Percentiles rank a stretch among this genome's conserved stretches.
Conservation (phyloP, 2,888 invertebrate genomes). For the Lasioglossum villosulum region DNA sequence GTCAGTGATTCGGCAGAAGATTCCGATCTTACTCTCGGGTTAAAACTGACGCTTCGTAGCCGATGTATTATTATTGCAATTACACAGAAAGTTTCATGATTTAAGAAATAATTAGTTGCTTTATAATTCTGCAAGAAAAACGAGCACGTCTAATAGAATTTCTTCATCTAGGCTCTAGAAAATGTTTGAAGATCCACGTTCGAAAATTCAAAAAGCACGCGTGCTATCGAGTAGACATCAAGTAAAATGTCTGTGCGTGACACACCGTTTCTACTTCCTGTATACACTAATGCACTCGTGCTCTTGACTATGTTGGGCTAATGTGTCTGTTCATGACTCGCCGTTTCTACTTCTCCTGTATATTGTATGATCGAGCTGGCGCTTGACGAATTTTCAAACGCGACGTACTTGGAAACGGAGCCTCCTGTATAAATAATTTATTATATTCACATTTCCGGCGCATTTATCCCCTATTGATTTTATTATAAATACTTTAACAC, state of each 20-base stretch:
- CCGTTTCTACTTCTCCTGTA: background rate
- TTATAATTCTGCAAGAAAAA: background rate
- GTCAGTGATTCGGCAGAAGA: too few species aligned
- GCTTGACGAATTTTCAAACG: background rate
- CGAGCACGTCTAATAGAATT: background rate
- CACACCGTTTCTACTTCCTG: conserved; percentile 9
- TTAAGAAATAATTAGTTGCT: background rate
- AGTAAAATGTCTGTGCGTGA: background rate
- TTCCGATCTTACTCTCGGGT: too few species aligned
- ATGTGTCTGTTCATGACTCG: conserved; percentile 9
- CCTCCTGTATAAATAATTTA: background rate
- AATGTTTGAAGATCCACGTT: background rate
- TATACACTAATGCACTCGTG: background rate
- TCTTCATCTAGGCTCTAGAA: background rate
- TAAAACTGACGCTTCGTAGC: background rate
- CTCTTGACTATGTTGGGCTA: conserved; percentile 7
- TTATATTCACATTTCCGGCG: background rate
- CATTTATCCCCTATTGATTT: background rate
- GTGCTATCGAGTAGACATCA: background rate
- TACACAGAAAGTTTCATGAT: background rate
- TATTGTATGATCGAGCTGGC: background rate
- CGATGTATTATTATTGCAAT: background rate
- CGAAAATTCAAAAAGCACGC: background rate
- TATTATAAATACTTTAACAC: background rate
- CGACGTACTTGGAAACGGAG: background rate